phyloP scores from a whole-genome alignment of 2,797 vertebrate genomes.

The Enteromius unitaeniatus region DNA sequence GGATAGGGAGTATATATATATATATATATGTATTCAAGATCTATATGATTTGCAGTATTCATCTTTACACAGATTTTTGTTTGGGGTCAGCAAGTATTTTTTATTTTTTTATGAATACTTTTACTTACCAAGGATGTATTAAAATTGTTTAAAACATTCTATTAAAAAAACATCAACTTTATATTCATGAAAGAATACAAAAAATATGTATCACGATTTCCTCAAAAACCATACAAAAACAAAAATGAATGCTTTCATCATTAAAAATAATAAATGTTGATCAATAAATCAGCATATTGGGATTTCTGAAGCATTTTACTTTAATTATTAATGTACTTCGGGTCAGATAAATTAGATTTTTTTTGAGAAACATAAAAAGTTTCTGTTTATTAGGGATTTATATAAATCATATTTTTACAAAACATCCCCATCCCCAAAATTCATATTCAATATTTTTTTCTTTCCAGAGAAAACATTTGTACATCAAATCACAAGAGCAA shows the following conservation, averaged over 20 bases:
- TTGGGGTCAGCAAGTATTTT: not conserved
- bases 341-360: not conserved
- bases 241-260: not conserved
- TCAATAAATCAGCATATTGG: not conserved
- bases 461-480: too few species aligned
- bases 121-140: not conserved
- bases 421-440: too few species aligned
- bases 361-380: not conserved
- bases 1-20: constrained; percentile 3
- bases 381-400: too few species aligned
- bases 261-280: not conserved
- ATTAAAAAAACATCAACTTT: not conserved
- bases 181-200: not conserved
- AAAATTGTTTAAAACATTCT: not conserved
- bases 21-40: not conserved
- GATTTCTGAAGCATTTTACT: not conserved
- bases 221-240: not conserved
- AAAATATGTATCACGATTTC: not conserved
- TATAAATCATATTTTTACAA: too few species aligned
- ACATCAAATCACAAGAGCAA: too few species aligned
- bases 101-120: not conserved
- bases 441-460: too few species aligned
- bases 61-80: not conserved
- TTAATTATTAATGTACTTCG: not conserved
- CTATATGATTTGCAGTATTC: not conserved